These are phyloP conservation scores for Drosophila ohnishii DNA, from an alignment of 1,140 invertebrate species.

Conservation along the genomic window DNA sequence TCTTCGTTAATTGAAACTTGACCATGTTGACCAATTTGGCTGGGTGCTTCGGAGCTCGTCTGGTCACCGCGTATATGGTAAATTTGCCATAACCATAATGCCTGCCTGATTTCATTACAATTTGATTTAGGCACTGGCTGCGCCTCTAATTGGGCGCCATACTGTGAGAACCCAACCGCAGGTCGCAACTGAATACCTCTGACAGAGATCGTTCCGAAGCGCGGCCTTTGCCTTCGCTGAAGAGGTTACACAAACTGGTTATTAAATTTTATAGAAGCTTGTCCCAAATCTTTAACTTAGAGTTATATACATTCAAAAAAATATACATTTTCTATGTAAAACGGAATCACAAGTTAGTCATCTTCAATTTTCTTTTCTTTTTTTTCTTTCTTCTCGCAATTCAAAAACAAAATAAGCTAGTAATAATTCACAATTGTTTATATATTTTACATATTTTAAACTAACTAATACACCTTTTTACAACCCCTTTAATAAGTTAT, in stretches of 20 bases:
- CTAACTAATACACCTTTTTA: neutral
- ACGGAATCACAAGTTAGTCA: neutral
- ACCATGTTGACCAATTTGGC: conserved; percentile 78
- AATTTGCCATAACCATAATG: conserved; percentile 80
- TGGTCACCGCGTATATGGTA: conserved; percentile 65
- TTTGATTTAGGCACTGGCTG: conserved; percentile 74
- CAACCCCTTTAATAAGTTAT: neutral
- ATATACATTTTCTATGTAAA: too few relatives aligned
- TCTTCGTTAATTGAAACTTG: conserved; percentile 75
- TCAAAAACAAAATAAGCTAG: neutral
- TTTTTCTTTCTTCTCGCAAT: neutral
- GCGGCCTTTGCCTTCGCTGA: neutral
- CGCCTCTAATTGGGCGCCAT: conserved; percentile 72
- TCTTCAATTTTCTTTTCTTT: neutral
- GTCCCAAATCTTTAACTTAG: neutral
- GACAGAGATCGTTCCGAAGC: neutral
- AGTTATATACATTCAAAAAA: too few relatives aligned
- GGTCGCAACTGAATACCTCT: conserved; percentile 15
- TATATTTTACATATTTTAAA: neutral
- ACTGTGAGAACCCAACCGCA: conserved; percentile 67
- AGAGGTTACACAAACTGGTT: neutral
- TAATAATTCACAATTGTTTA: neutral
- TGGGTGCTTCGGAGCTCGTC: conserved; percentile 20
- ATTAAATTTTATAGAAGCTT: neutral
- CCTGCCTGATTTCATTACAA: conserved; percentile 74